Percentiles rank a stretch among this genome's conserved stretches.
These are phyloP conservation scores for Eubasilissa regina DNA, from an alignment of 1,140 invertebrate species.

Conservation along the genomic window DNA sequence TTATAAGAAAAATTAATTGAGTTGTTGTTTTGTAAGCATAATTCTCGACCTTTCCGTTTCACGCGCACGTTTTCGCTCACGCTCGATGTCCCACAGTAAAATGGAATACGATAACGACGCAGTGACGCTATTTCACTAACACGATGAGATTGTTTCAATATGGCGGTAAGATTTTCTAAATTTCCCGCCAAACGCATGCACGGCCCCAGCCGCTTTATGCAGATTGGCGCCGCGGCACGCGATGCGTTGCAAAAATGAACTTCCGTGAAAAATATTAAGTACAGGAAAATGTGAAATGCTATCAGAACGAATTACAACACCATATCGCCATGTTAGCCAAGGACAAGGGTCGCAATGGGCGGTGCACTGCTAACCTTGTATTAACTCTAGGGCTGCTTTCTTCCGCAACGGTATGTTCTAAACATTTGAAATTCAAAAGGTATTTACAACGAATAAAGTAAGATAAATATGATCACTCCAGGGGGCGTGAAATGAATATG, in stretches of 20 bases:
- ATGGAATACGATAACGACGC: no score
- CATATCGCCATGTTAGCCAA: constrained; percentile 36
- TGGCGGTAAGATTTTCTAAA: neutral
- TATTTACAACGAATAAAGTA: no score
- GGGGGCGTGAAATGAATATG: no score
- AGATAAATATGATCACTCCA: no score
- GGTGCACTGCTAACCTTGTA: neutral
- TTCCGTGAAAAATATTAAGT: constrained; percentile 49
- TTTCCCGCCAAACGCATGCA: constrained; percentile 6
- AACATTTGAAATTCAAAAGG: no score
- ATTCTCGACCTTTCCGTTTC: no score
- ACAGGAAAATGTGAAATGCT: constrained; percentile 49
- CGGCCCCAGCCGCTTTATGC: constrained; percentile 47
- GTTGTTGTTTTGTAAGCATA: no score
- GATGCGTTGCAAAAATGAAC: constrained; percentile 46
- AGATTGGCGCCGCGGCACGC: constrained; percentile 48
- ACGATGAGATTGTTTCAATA: constrained; percentile 11
- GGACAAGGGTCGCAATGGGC: constrained; percentile 12
- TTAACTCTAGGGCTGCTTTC: neutral
- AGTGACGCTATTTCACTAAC: constrained; percentile 1
- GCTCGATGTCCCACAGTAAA: no score
- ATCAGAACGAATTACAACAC: constrained; percentile 44
- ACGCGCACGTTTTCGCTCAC: no score
- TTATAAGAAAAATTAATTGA: no score
- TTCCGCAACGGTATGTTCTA: no score